Percentiles rank a stretch among this genome's conserved stretches.
Evolutionary conservation across 2,113 vertebrate species (phyloP).

Genomic region (Eolophus roseicapilla): DNA sequence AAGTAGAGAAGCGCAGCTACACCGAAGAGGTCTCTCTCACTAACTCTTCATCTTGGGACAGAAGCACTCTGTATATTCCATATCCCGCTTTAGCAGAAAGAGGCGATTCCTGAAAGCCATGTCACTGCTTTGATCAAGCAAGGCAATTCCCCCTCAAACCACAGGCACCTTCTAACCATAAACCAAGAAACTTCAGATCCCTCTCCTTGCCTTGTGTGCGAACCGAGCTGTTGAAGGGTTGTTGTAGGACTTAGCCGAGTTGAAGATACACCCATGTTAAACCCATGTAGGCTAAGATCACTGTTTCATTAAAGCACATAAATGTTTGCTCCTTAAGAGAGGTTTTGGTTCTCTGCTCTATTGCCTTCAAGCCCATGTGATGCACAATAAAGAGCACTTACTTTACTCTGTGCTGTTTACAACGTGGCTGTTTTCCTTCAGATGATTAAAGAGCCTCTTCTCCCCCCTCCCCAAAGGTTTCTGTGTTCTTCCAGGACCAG

Average conservation of each 20-base stretch:
- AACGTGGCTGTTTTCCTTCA: neutral
- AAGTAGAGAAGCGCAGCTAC: neutral
- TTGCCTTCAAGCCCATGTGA: neutral
- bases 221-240: neutral
- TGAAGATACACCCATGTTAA: neutral
- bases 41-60: rapidly evolving
- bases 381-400: neutral
- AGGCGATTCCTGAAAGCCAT: neutral
- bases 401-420: neutral
- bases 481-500: neutral
- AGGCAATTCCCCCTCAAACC: neutral
- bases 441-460: neutral
- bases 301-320: neutral
- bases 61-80: rapidly evolving
- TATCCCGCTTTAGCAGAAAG: rapidly evolving
- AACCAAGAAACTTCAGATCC: neutral
- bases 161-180: neutral
- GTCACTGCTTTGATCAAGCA: neutral
- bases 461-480: neutral
- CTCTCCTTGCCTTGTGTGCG: neutral
- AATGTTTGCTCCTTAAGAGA: neutral
- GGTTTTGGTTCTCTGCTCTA: conserved; percentile 2
- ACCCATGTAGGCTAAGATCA: neutral
- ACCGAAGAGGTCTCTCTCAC: neutral
- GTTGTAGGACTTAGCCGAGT: neutral